Evolutionary conservation across 1,140 invertebrate genomes (phyloP).

Genomic region (Goniozus legneri): DNA sequence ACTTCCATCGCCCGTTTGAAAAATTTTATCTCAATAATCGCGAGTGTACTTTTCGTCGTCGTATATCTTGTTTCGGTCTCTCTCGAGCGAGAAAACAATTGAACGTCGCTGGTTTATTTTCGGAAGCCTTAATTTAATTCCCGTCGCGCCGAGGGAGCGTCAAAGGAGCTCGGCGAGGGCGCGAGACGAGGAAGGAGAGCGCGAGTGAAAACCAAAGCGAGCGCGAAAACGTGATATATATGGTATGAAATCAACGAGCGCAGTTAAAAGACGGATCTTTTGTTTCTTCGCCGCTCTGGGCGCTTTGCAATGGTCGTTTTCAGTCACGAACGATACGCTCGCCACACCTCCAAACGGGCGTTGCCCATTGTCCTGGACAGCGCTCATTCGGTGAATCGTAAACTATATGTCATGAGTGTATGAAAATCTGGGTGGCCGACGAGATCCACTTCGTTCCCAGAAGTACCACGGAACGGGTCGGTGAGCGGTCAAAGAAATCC

Average conservation of each 20-base stretch:
- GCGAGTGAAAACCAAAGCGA: too few species aligned
- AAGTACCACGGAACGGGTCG: too few species aligned
- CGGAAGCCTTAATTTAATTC: constrained; percentile 41
- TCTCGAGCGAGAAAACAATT: constrained; percentile 33
- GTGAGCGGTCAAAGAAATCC: too few species aligned
- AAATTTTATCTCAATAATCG: too few species aligned
- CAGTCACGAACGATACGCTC: constrained; percentile 20
- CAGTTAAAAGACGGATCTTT: constrained; percentile 33
- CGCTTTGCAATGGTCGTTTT: constrained; percentile 32
- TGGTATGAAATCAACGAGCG: constrained; percentile 14
- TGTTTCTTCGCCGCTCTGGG: constrained; percentile 27
- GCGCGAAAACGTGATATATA: not conserved
- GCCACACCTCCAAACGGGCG: not conserved
- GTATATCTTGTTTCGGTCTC: constrained; percentile 15
- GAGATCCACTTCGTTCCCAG: constrained; percentile 2
- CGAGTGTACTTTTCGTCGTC: constrained; percentile 19
- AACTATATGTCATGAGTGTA: not conserved
- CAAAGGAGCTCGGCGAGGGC: constrained; percentile 6
- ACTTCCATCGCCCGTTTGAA: too few species aligned
- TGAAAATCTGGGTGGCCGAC: constrained; percentile 12
- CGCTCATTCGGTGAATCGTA: constrained; percentile 10
- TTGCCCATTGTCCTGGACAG: not conserved
- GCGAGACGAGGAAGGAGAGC: constrained; percentile 9
- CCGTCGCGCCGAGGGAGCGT: constrained; percentile 15
- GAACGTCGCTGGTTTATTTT: constrained; percentile 44